These are phyloP conservation scores for Hydropotes inermis DNA, from an alignment of 2,113 vertebrate species.

Conservation along the genomic window DNA sequence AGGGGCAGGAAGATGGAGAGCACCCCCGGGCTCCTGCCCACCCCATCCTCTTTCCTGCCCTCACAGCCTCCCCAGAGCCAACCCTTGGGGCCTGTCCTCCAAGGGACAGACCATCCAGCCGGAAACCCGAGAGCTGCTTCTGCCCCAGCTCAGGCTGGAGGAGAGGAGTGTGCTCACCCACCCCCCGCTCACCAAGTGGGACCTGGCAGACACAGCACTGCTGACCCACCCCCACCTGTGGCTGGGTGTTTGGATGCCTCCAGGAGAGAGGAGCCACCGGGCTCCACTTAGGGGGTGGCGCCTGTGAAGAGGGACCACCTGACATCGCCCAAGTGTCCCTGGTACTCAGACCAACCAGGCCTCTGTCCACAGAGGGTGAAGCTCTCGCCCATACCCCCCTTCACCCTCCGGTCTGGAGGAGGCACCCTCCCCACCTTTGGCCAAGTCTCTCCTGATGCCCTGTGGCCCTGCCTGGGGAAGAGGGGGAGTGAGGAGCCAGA, in stretches of 20 bases:
- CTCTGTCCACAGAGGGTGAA: not conserved
- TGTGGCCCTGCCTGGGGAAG: not conserved
- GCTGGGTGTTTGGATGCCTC: not conserved
- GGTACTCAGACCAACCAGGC: not conserved
- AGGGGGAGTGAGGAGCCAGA: not conserved
- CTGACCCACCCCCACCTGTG: not conserved
- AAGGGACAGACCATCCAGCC: not conserved
- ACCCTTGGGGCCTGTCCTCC: not conserved
- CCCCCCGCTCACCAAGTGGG: not conserved
- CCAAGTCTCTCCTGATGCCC: not conserved
- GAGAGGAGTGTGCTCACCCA: not conserved
- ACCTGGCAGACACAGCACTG: not conserved
- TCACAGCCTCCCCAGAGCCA: not conserved
- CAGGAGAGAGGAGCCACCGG: not conserved
- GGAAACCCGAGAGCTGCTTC: not conserved
- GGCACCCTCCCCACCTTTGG: not conserved
- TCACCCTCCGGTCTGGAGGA: not conserved
- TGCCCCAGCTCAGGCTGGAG: not conserved
- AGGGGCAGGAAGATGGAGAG: too few relatives aligned
- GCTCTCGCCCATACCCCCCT: not conserved
- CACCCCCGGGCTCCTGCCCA: not conserved
- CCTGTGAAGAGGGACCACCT: not conserved
- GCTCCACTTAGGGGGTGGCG: rapidly evolving
- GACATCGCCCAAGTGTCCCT: not conserved
- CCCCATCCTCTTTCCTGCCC: not conserved